Base-by-base conservation (phyloP, 2,888 invertebrate species). In the Aporophyla nigra region DNA sequence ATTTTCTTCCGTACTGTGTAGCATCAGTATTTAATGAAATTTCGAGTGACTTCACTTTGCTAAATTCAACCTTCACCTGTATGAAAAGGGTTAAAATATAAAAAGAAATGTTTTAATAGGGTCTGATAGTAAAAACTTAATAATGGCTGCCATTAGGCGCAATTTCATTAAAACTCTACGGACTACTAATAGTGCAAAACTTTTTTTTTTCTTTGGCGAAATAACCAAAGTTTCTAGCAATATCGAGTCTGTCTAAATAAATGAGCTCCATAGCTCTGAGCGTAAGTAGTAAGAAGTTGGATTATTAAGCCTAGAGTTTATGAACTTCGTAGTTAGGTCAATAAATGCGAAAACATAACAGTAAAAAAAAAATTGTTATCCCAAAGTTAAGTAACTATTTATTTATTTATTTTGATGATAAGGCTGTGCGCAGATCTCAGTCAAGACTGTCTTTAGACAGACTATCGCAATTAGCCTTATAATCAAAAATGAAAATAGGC, bases 111-210 rank as follows among this genome's bases (percentile, higher is more conserved):
- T 58, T 59, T 83, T 53, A 59, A 63, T 24, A 74, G 43, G 58
- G 14, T 33, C 49, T 51, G 49, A 65, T 54, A 58, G 16, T 67
- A 61, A 68, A 24, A 70, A 54, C n/a, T 53, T 43, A 33, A 7
- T 69, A 74, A 74, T 58, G 14, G 56, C 43, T 10, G n/a, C 71
- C 53, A 68, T 78, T 69, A 66, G 71, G 27, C 59, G 71, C 66
- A 75, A 70, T 79, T 82, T 82, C 66, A 83, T 72, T 83, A 74
- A 83, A 83, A 62, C 71, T 83, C 62, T 16, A 71, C 53, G 51
- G 67, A 67, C 69, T 75, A 71, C 65, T 65, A 54, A 68, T 61
- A 72, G 71, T 43, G 61, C 65, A 76, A 54, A 68, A 56, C 68
- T 7, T 65, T 61, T 78, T 61, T 78, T 67, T 76, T 76, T 73